Evolutionary conservation across 2,888 invertebrate species (phyloP), one percentile per base, ranked within the genome.

Genomic region (Patella caerulea): DNA sequence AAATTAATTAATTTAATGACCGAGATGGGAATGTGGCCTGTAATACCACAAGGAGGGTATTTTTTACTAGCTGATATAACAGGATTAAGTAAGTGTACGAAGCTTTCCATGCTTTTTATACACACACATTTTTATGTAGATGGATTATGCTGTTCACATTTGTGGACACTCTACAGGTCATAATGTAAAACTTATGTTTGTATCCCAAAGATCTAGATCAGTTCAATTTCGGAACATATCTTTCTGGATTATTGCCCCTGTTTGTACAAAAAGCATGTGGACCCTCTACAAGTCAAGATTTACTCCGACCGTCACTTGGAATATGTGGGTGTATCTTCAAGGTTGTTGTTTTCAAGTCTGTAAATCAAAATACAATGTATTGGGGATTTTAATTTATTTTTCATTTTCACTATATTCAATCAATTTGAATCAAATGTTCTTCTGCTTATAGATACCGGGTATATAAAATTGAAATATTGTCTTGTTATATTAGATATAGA

Each of bases 11-110:
- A 85, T 76, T 81, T 89, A 15, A 82, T 92, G 12, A 91, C 83
- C 12, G 95, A 96, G 15, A 95, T 95, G 76, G 98, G 97, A 0
- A 96, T 99, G 95, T 94, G 94, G 65, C 97, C 98, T 0, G 96
- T 96, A 0, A 93, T 98, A 77, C 99, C 99, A 0, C 97, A 99
- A 86, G 98, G 97, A 3, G 99, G 99, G 0, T 99, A 98, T 92
- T 99, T 99, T 90, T 95, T 99, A 94, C 91, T 99, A 75, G 98
- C 98, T 1, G 97, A 99, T 92, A 98, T 96, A 95, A 94, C 95
- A 1, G 84, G 88, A 71, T 78, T 90, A 24, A 85, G 90, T 90
- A 77, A 82, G 86, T 45, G 45, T 45, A 9, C 9, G 0, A 45
- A 45, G 4, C 45, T 9, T 45, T 45, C 45, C 7, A 45, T 45